Evolutionary conservation across 2,113 vertebrate genomes (phyloP), one percentile per base, ranked within the genome.

Genomic region (Amazona guildingii): DNA sequence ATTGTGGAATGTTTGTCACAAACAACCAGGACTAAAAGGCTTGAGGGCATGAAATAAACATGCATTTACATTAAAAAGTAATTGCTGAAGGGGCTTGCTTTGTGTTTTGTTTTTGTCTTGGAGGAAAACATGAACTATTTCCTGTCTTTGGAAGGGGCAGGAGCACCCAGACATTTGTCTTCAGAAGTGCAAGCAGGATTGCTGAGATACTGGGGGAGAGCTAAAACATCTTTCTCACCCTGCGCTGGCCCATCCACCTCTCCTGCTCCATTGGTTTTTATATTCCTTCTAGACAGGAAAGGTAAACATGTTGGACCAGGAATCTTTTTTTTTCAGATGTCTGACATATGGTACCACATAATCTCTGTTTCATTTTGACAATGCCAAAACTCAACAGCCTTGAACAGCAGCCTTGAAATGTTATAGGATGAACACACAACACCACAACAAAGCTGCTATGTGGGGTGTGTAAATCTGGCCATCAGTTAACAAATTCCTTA

Each of bases 21-120:
- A 96, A 18, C 94, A 94, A 81, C 91, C 90, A 95, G 80, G 83
- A 83, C 96, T 95, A 95, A 96, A 96, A 95, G 89, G 94, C 89
- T 96, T 83, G 87, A 97, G 96, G 95, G 77, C 86, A 96, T 97
- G 85, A 97, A 97, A 97, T 95, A 97, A 96, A 95, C 95, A 97
- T 95, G 73, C 85, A 73, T 95, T 87, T 97, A 74, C 96, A 96
- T 97, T 95, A 97, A 97, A 97, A 97, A 95, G 88, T 95, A 90
- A 97, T 96, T 93, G 83, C 83, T 35, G 48, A 48, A 91, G 84
- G 75, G 52, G 61, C 84, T 95, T 76, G 48, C 52, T 80, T 87
- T 41, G 72, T 75, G 35, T 11, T 82, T 59, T 7, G 6, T 67
- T 54, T 75, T 78, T 83, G 33, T 79, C 35, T 82, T 82, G 9